Percentiles rank a stretch among this genome's conserved stretches.
phyloP scores from a whole-genome alignment of 1,140 invertebrate species.

The Heliconius congener region DNA sequence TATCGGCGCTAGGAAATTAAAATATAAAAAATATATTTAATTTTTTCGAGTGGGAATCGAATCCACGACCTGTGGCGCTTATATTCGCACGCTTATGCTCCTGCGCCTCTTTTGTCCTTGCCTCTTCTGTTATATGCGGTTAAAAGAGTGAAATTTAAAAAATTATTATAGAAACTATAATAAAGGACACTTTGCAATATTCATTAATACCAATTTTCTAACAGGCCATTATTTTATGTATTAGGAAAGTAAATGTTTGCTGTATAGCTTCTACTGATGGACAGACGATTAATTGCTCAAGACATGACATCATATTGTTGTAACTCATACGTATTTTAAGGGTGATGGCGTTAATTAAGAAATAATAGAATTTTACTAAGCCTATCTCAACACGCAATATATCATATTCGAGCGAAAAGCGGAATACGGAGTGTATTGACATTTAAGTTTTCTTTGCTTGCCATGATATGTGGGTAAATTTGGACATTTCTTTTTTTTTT shows the following conservation, averaged over 20 bases:
- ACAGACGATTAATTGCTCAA: slow-evolving; percentile 30
- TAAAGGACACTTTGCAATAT: not conserved
- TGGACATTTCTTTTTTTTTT: too few relatives aligned
- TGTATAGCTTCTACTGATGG: slow-evolving; percentile 33
- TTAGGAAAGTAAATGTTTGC: slow-evolving; percentile 24
- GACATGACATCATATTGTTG: slow-evolving; percentile 19
- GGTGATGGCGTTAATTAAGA: not conserved
- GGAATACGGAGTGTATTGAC: too few relatives aligned
- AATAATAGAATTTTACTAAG: not conserved
- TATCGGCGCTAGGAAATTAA: too few relatives aligned
- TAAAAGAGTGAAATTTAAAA: not conserved
- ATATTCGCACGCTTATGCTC: too few relatives aligned
- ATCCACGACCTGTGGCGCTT: too few relatives aligned
- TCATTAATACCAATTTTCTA: not conserved
- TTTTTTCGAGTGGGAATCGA: too few relatives aligned
- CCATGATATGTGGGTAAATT: too few relatives aligned
- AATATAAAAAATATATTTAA: too few relatives aligned
- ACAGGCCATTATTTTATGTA: not conserved
- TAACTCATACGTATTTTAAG: not conserved
- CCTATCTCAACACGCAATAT: not conserved
- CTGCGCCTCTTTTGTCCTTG: too few relatives aligned
- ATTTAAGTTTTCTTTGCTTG: too few relatives aligned
- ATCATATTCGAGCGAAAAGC: too few relatives aligned
- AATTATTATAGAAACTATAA: not conserved
- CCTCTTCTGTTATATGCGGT: too few relatives aligned